Conservation (phyloP, 92 coral and sea anemone species). For the Zoanthus solanderi region DNA sequence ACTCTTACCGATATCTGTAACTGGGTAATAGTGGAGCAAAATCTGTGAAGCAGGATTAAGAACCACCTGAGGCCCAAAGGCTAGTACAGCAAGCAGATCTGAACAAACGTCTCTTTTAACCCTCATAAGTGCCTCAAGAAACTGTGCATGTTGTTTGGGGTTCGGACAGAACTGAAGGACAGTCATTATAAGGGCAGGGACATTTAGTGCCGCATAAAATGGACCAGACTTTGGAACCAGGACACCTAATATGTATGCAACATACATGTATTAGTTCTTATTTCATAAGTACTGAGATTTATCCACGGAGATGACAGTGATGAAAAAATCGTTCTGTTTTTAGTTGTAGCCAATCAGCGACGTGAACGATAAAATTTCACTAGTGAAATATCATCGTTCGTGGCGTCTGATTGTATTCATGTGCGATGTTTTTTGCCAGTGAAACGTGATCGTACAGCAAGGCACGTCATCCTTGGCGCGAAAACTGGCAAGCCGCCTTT, state of each 20-base stretch:
- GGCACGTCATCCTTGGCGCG: too few relatives aligned
- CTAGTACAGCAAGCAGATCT: constrained; percentile 95
- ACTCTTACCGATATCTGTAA: constrained; percentile 85
- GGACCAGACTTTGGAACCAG: constrained; percentile 68
- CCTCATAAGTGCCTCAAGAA: constrained; percentile 94
- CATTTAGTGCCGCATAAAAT: constrained; percentile 85
- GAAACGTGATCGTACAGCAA: too few relatives aligned
- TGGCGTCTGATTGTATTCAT: too few relatives aligned
- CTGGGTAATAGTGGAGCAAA: constrained; percentile 87
- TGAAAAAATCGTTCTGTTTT: too few relatives aligned
- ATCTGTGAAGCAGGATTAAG: constrained; percentile 96
- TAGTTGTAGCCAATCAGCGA: too few relatives aligned
- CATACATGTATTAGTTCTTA: neutral
- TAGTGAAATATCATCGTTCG: too few relatives aligned
- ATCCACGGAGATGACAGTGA: too few relatives aligned
- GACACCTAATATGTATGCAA: constrained; percentile 54
- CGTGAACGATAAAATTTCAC: too few relatives aligned
- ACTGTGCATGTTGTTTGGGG: constrained; percentile 96
- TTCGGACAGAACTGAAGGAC: constrained; percentile 93
- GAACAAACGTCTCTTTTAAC: constrained; percentile 90
- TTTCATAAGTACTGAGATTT: neutral
- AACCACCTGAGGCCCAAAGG: constrained; percentile 94
- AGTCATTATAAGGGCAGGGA: constrained; percentile 92
- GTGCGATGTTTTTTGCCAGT: too few relatives aligned
- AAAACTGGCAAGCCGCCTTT: too few relatives aligned